These are phyloP conservation scores for Antennarius striatus DNA, from an alignment of 2,113 vertebrate species.

Conservation along the genomic window DNA sequence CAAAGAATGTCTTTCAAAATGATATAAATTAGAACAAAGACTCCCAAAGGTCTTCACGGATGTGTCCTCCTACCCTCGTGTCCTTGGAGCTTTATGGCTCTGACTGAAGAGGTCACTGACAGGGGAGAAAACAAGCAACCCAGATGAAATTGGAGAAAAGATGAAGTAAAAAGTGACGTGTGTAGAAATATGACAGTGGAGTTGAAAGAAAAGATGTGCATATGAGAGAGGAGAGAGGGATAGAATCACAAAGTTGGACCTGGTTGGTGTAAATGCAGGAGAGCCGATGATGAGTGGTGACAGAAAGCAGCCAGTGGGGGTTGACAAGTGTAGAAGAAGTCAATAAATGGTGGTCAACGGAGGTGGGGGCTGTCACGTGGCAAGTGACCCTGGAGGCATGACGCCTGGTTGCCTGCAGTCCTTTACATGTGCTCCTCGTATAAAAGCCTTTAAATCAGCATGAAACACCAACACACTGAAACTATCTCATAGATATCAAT, in stretches of 20 bases:
- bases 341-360: conserved; percentile 21
- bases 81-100: neutral
- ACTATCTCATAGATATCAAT: conserved; percentile 15
- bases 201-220: too few species aligned
- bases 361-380: conserved; percentile 17
- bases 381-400: conserved; percentile 27
- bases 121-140: neutral
- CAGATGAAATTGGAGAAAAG: neutral
- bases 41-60: neutral
- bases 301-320: neutral
- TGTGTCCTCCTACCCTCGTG: neutral
- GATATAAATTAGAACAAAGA: conserved; percentile 17
- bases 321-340: conserved; percentile 8
- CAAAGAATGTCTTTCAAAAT: conserved; percentile 22
- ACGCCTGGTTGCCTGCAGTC: conserved; percentile 49
- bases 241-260: neutral
- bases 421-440: conserved; percentile 51
- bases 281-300: conserved; percentile 6
- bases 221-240: neutral
- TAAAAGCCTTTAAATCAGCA: conserved; percentile 53
- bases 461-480: conserved; percentile 33
- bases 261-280: neutral
- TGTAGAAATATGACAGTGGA: too few species aligned
- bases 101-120: conserved; percentile 7
- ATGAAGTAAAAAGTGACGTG: neutral